A percentile compares a stretch with the other conserved stretches of the same genome.
These are phyloP conservation scores for Drosophila nigrodunni DNA, from an alignment of 1,140 invertebrate genomes.

Conservation along the genomic window DNA sequence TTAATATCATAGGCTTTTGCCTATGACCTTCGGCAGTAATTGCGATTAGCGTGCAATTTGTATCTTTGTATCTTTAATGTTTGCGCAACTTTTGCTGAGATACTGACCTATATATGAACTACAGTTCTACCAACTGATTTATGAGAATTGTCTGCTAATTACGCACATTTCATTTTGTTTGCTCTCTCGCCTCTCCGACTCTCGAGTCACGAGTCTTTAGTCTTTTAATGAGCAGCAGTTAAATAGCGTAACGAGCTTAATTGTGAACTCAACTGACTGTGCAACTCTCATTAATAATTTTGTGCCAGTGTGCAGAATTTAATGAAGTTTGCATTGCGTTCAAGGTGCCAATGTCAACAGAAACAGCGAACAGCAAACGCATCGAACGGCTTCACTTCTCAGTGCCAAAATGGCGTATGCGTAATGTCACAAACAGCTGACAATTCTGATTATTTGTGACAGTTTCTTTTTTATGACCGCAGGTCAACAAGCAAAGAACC, in stretches of 20 bases:
- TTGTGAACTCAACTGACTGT: conserved; percentile 58
- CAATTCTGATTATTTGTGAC: conserved; percentile 24
- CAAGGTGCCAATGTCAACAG: conserved; percentile 48
- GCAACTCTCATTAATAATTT: conserved; percentile 67
- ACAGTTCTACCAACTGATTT: conserved; percentile 53
- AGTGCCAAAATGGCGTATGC: conserved; percentile 41
- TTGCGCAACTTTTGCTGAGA: conserved; percentile 22
- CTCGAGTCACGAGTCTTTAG: not conserved
- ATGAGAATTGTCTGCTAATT: conserved; percentile 71
- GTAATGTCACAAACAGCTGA: conserved; percentile 18
- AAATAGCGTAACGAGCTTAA: conserved; percentile 74
- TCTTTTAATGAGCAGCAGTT: conserved; percentile 69
- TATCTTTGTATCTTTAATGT: conserved; percentile 55
- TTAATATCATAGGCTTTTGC: conserved; percentile 35
- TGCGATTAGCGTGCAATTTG: conserved; percentile 57
- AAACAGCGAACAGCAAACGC: not conserved
- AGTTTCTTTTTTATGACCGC: conserved; percentile 26
- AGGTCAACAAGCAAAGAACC: conserved; percentile 5
- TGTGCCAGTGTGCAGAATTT: conserved; percentile 63
- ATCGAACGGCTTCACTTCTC: not conserved
- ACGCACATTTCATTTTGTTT: conserved; percentile 34
- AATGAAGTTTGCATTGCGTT: conserved; percentile 73
- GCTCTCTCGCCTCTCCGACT: not conserved
- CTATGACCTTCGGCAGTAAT: conserved; percentile 30
- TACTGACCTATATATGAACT: too few species aligned